phyloP scores from a whole-genome alignment of 2,113 vertebrate species.

The Melanerpes formicivorus region DNA sequence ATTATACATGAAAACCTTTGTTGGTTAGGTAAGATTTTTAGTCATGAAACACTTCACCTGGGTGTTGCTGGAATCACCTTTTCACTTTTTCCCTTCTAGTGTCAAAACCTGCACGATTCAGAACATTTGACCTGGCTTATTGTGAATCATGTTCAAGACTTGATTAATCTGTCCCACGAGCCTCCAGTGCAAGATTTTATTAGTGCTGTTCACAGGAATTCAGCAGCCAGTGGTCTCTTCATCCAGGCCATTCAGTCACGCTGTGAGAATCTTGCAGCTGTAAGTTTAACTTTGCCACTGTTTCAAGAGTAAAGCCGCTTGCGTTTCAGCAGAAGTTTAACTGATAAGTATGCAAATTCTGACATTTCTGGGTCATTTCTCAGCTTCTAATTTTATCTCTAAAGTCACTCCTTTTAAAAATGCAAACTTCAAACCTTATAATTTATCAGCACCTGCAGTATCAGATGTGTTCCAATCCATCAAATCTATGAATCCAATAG shows the following conservation, averaged over 20 bases:
- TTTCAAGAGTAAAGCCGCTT: not conserved
- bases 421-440: not conserved
- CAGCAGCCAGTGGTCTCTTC: constrained; percentile 96
- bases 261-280: constrained; percentile 91
- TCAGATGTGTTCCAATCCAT: not conserved
- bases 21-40: not conserved
- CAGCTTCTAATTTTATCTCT: not conserved
- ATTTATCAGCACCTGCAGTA: not conserved
- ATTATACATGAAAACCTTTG: not conserved
- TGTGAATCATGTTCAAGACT: constrained; percentile 94
- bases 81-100: constrained; percentile 72
- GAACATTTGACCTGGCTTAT: constrained; percentile 98
- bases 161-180: constrained; percentile 93
- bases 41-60: not conserved
- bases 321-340: not conserved
- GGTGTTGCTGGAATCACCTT: not conserved
- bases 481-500: not conserved
- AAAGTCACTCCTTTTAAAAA: not conserved
- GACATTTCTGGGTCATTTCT: constrained; percentile 28
- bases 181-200: constrained; percentile 98
- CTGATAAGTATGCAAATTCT: not conserved
- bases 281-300: constrained; percentile 70
- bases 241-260: constrained; percentile 98
- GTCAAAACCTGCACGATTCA: constrained; percentile 97
- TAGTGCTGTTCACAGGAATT: constrained; percentile 95